Evolutionary conservation across 2,113 vertebrate genomes (phyloP), one percentile per base, ranked within the genome.

Genomic region (Neotragus moschatus): DNA sequence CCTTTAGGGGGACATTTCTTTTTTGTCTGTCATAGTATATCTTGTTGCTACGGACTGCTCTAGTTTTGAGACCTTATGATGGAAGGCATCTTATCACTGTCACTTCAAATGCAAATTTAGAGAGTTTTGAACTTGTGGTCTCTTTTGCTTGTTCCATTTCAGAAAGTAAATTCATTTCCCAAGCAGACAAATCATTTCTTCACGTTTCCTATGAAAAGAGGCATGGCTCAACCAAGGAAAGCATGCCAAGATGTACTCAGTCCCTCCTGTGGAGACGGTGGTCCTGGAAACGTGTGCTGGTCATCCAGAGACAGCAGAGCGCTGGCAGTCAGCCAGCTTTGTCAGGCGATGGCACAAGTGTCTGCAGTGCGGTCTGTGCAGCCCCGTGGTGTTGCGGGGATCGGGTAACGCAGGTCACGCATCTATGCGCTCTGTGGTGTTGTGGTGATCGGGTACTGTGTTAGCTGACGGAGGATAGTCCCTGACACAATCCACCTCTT

Each of bases 201-300:
- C 43, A 19, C 3, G 5, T 58, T 56, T 70, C 33, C 80, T 7
- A 0, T 6, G 19, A 23, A 30, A 25, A 43, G 56, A 16, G 45
- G 16, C 23, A 9, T 47, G 70, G 80, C 4, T 21, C 16, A 25
- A 10, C 14, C 2, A 3, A 58, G 56, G n/a, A 84, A 47, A 7
- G 13, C 8, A 4, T 13, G 1, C 15, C 16, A 1, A 3, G 43
- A 10, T n/a, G 60, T 30, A 23, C 26, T 63, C 13, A 4, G 4
- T 9, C 17, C 30, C 13, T 45, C 36, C 36, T 4, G 1, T 33
- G 23, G 56, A 96, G 84, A 36, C 53, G 49, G 51, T n/a, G 43
- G 75, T 30, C 47, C 53, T 47, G 13, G 91, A 96, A 66, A 36
- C 10, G 60, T 82, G 6, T 33, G 96, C 55, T 94, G 21, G 51